phyloP scores from a whole-genome alignment of 2,797 vertebrate genomes.

The Acanthurus lineatus region DNA sequence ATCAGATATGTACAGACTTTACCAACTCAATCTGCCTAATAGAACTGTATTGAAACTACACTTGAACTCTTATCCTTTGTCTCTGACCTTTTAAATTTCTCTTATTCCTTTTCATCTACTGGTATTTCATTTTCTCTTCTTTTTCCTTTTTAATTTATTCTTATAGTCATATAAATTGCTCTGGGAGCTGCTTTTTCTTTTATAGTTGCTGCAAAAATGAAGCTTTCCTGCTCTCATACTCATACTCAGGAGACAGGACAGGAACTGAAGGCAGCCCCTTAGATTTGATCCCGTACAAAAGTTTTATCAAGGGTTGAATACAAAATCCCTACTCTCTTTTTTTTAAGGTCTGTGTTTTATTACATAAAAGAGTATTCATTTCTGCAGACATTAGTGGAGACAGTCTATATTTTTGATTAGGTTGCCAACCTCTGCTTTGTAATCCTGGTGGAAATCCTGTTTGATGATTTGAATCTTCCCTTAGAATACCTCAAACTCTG shows the following conservation, averaged over 20 bases:
- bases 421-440: background rate
- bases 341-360: constrained; percentile 14
- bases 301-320: background rate
- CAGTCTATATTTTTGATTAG: background rate
- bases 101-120: background rate
- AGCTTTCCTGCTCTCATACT: background rate
- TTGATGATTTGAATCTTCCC: constrained; percentile 3
- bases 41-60: background rate
- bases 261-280: background rate
- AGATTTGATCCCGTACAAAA: background rate
- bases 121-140: constrained; percentile 14
- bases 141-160: background rate
- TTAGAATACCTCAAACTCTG: constrained; percentile 1
- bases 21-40: background rate
- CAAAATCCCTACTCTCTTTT: background rate
- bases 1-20: background rate
- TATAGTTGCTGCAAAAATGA: constrained; percentile 5
- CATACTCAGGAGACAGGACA: background rate
- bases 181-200: constrained; percentile 11
- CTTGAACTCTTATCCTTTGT: background rate
- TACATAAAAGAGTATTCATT: constrained; percentile 3
- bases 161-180: background rate
- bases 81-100: background rate
- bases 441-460: background rate
- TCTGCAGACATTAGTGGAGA: background rate